Evolutionary conservation across 2,113 vertebrate genomes (phyloP).

Genomic region (Macaca mulatta): DNA sequence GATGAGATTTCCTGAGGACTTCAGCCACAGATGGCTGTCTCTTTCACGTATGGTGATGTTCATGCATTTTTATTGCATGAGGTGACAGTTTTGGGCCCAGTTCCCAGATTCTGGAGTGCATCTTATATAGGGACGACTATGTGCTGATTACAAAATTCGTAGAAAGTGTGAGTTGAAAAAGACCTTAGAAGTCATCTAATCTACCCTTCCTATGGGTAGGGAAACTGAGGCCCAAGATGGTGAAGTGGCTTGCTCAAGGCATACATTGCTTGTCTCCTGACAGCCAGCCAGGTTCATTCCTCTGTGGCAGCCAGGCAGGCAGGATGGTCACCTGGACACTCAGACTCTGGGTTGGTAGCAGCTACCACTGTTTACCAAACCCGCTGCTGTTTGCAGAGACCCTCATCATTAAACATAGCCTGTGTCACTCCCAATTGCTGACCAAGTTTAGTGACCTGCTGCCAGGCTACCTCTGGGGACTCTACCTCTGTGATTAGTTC

Average conservation of each 20-base stretch:
- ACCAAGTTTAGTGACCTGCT: neutral
- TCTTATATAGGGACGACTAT: neutral
- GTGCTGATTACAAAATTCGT: neutral
- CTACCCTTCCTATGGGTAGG: neutral
- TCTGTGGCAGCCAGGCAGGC: neutral
- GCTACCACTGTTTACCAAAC: neutral
- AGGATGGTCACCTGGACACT: neutral
- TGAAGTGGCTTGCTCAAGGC: neutral
- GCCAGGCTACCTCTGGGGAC: neutral
- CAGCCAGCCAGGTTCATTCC: neutral
- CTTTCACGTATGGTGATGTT: neutral
- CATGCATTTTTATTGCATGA: neutral
- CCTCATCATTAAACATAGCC: neutral
- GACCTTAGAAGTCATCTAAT: neutral
- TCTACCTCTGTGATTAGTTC: neutral
- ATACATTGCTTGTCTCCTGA: neutral
- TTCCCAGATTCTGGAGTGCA: neutral
- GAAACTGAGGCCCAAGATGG: neutral
- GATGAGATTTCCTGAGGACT: conserved; percentile 35
- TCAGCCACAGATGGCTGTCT: conserved; percentile 12
- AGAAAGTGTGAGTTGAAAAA: neutral
- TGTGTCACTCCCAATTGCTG: neutral
- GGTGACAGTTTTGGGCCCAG: neutral
- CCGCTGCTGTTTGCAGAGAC: neutral
- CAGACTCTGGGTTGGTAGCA: neutral